Percentiles rank a stretch among this genome's conserved stretches.
These are phyloP conservation scores for Germaria angustata DNA, from an alignment of 2,888 invertebrate genomes.

Conservation along the genomic window DNA sequence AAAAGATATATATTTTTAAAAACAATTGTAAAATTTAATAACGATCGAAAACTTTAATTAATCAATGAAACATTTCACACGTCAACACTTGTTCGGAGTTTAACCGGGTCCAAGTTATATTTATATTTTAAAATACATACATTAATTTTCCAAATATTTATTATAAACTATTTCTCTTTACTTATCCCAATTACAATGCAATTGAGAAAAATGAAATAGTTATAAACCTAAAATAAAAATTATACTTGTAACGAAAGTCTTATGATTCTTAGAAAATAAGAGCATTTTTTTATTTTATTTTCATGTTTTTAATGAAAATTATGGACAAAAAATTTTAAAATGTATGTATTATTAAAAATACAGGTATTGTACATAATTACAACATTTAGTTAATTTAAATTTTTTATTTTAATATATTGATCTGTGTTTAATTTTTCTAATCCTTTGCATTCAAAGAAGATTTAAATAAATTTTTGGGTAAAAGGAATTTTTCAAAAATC, in stretches of 20 bases:
- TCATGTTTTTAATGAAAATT: not conserved
- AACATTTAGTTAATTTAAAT: conserved; percentile 22
- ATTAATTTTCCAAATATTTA: not conserved
- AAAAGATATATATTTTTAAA: not conserved
- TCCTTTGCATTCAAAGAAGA: conserved; percentile 7
- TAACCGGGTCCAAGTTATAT: conserved; percentile 76
- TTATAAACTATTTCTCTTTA: not conserved
- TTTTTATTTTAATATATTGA: conserved; percentile 46
- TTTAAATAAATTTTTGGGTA: conserved; percentile 15
- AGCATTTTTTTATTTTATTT: conserved; percentile 44
- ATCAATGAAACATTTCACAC: conserved; percentile 33
- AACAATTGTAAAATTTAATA: not conserved
- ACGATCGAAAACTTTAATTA: conserved; percentile 25
- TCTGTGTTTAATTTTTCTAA: conserved; percentile 29
- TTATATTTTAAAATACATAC: conserved; percentile 1
- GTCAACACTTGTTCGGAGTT: conserved; percentile 74
- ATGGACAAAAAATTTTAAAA: not conserved
- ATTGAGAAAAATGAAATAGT: conserved; percentile 17
- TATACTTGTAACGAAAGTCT: conserved; percentile 80
- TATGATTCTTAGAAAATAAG: conserved; percentile 80
- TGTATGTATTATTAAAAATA: not conserved
- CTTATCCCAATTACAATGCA: conserved; percentile 50
- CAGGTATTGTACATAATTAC: conserved; percentile 46
- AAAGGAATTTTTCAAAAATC: not conserved
- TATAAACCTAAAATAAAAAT: conserved; percentile 69